phyloP scores from a whole-genome alignment of 2,797 vertebrate species.

The Decapterus maruadsi region DNA sequence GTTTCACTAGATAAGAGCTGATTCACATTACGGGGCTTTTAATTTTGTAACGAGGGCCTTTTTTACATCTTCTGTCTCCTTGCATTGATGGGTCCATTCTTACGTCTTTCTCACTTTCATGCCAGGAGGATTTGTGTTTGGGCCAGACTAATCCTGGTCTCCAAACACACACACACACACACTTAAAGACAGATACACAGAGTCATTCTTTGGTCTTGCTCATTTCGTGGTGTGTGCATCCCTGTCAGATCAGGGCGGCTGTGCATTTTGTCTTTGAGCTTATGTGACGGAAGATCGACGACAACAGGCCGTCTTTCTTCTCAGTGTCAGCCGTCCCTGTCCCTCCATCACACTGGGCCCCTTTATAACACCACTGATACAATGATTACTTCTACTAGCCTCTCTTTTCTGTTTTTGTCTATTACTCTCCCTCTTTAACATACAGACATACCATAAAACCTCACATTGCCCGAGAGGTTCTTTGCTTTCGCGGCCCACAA shows the following conservation, averaged over 20 bases:
- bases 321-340: constrained; percentile 81
- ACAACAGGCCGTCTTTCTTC: constrained; percentile 81
- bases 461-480: constrained; percentile 16
- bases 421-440: constrained; percentile 6
- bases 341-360: constrained; percentile 76
- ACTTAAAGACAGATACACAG: constrained; percentile 24
- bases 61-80: constrained; percentile 32
- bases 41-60: constrained; percentile 23
- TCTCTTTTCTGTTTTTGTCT: background rate
- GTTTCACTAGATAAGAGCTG: constrained; percentile 31
- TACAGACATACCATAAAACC: constrained; percentile 45
- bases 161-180: constrained; percentile 11
- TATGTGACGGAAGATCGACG: constrained; percentile 68
- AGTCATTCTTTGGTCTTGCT: constrained; percentile 38
- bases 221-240: constrained; percentile 50
- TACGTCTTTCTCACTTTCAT: constrained; percentile 39
- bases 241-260: constrained; percentile 63
- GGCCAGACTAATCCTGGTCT: constrained; percentile 43
- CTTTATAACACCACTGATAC: constrained; percentile 74
- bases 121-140: constrained; percentile 42
- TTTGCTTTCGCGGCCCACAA: constrained; percentile 14
- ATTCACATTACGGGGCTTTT: constrained; percentile 42
- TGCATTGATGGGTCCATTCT: constrained; percentile 29
- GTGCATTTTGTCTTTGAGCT: constrained; percentile 70
- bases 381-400: constrained; percentile 72